Base-by-base conservation (phyloP, 1,140 invertebrate species). In the Drosophila ambigua region DNA sequence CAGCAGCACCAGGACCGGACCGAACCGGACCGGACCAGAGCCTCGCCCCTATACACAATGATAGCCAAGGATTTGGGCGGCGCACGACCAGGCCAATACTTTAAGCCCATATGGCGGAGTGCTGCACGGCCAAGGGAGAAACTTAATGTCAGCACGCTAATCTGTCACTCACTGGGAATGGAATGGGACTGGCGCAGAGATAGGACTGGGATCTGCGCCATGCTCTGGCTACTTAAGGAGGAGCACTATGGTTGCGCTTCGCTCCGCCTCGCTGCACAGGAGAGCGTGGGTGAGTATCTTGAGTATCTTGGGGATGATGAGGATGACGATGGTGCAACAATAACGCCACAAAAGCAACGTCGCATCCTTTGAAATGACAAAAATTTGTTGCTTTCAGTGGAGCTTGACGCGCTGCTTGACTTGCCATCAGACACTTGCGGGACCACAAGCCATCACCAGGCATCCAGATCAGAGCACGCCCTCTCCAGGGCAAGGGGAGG, bases 131-230 rank as follows among this genome's bases (percentile, higher is more conserved):
- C 72, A 77, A 61, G 55, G 66, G 54, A 67, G 60, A 54, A 73
- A 81, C 74, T 68, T 62, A 82, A 82, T 87, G 82, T 78, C 83
- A 87, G 65, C 79, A 87, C 63, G 66, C 74, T 87, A 87, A 87
- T 88, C 78, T 82, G 69, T 82, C 78, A 82, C 73, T 79, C 72
- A 52, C 48, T 50, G 61, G 55, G 59, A 62, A 41, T 15, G 20
- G 57, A 39, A 31, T 26, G 26, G 43, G 54, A 48, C 23, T 9
- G 31, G 31, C 45, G 23, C 68, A n/a, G 58, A 26, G 20, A 50
- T 58, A 23, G 16, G 45, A 61, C 50, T 57, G 44, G 28, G 26
- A 53, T 57, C 50, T 65, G 60, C 69, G 46, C 44, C 74, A 59
- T 28, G 43, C 69, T 73, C 43, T 51, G 48, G 59, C 76, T 78